Base-by-base conservation (phyloP, 2,113 vertebrate genomes). In the Cygnus buccinator region DNA sequence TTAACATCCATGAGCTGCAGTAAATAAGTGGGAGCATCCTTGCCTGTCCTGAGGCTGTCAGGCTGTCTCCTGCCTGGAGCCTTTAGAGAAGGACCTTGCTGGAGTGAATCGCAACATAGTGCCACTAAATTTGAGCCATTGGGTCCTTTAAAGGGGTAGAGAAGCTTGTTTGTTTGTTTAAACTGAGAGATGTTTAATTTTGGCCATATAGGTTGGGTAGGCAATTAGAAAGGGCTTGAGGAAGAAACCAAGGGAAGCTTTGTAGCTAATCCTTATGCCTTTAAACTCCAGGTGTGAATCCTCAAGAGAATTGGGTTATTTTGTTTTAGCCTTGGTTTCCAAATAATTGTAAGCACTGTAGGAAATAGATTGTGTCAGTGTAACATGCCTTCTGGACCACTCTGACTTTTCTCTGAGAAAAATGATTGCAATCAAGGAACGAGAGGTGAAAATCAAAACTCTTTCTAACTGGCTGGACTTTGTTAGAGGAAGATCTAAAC, bases 21-120 rank as follows among this genome's bases (percentile, higher is more conserved):
- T 92, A 96, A 97, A 89, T 79, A 94, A 23, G n/a, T 22, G 4
- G 37, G 7, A 58, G 54, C 29, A 23, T 82, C 57, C 22, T 76
- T 92, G 73, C 71, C 46, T 93, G 21, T 76, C 80, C 17, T 0
- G 23, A 82, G 52, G 26, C 70, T 43, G 76, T 92, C 75, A 77
- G 43, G 37, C 55, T 14, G 2, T 71, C 75, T 61, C 1, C 9
- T 87, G 87, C 73, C 83, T 96, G 58, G 33, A 29, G 63, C 58
- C 77, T 48, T 39, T 76, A 68, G 80, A 70, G 70, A 39, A 87
- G 71, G 70, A 52, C 63, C 4, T 18, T 74, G 21, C 58, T 91
- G 76, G 31, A 50, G 48, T 35, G 73, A 94, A 79, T 72, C 3
- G 1, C 44, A 76, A 29, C 14, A 1, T 48, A 20, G 46, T 48